These are phyloP conservation scores for Ranitomeya imitator DNA, from an alignment of 2,113 vertebrate genomes.

Conservation along the genomic window DNA sequence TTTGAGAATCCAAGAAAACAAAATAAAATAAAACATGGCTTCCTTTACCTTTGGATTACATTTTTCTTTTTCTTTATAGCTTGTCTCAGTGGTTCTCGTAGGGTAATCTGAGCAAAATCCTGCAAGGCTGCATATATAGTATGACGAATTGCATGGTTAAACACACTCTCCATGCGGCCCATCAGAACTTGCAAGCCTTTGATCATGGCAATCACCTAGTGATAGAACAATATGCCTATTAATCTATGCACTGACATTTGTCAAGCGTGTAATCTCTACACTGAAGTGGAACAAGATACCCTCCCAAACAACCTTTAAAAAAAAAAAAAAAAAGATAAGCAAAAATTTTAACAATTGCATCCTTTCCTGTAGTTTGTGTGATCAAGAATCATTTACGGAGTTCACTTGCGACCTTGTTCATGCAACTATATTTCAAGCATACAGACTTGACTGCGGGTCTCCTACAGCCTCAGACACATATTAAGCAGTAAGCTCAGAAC, in stretches of 20 bases:
- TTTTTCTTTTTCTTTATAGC: slow-evolving; percentile 91
- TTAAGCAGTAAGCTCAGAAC: too few relatives aligned
- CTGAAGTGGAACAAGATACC: not conserved
- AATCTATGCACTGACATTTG: not conserved
- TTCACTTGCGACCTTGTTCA: too few relatives aligned
- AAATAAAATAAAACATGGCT: not conserved
- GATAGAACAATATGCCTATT: not conserved
- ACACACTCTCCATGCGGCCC: slow-evolving; percentile 90
- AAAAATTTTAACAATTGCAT: not conserved
- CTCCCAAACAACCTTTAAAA: not conserved
- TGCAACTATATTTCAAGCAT: too few relatives aligned
- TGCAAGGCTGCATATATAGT: slow-evolving; percentile 87
- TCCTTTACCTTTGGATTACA: slow-evolving; percentile 81
- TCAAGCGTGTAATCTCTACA: not conserved
- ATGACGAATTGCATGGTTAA: slow-evolving; percentile 87
- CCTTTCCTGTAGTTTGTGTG: not conserved
- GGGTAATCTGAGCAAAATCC: slow-evolving; percentile 84
- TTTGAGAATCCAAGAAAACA: not conserved
- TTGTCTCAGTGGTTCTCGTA: slow-evolving; percentile 83
- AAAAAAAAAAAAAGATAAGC: not conserved
- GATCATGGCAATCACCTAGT: slow-evolving; percentile 88
- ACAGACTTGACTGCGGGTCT: too few relatives aligned
- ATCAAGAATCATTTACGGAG: not conserved
- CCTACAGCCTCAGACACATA: too few relatives aligned
- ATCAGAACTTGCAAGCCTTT: slow-evolving; percentile 88